Conservation (phyloP, 2,888 invertebrate genomes). For the Matsumyia berberina region DNA sequence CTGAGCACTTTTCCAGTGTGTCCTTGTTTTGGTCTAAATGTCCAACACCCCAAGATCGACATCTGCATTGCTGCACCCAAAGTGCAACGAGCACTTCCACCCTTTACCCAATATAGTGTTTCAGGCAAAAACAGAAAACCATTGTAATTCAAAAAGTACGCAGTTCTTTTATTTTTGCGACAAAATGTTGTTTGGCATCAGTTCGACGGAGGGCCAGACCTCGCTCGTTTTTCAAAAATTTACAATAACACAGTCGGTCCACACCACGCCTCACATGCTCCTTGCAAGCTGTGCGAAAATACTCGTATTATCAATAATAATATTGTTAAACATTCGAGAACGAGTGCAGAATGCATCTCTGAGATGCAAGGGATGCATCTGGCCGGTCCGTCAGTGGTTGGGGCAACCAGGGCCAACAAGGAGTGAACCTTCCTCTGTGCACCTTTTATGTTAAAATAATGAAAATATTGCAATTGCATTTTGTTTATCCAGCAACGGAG, state of each 20-base stretch:
- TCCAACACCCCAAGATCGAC: conserved; percentile 31
- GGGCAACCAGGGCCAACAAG: not conserved
- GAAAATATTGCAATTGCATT: conserved; percentile 76
- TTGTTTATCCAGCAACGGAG: conserved; percentile 75
- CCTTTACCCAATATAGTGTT: not conserved
- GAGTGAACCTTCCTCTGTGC: conserved; percentile 22
- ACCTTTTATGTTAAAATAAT: conserved; percentile 75
- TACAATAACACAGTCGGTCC: conserved; percentile 44
- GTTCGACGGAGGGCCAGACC: conserved; percentile 6
- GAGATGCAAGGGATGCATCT: conserved; percentile 50
- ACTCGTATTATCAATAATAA: conserved; percentile 76
- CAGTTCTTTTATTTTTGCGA: conserved; percentile 60
- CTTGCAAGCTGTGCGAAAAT: conserved; percentile 73
- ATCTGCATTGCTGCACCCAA: conserved; percentile 50
- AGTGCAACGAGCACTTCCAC: conserved; percentile 25
- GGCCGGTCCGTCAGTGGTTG: not conserved
- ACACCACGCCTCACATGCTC: conserved; percentile 9
- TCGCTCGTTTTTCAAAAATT: conserved; percentile 59
- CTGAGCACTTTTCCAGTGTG: conserved; percentile 32
- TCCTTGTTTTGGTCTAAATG: conserved; percentile 63
- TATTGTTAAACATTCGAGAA: conserved; percentile 72
- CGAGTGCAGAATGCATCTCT: conserved; percentile 59
- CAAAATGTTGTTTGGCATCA: conserved; percentile 62
- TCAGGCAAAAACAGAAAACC: conserved; percentile 52
- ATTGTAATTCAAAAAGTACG: conserved; percentile 65